Evolutionary conservation across 1,140 invertebrate species (phyloP).

Genomic region (Oryctes rhinoceros): DNA sequence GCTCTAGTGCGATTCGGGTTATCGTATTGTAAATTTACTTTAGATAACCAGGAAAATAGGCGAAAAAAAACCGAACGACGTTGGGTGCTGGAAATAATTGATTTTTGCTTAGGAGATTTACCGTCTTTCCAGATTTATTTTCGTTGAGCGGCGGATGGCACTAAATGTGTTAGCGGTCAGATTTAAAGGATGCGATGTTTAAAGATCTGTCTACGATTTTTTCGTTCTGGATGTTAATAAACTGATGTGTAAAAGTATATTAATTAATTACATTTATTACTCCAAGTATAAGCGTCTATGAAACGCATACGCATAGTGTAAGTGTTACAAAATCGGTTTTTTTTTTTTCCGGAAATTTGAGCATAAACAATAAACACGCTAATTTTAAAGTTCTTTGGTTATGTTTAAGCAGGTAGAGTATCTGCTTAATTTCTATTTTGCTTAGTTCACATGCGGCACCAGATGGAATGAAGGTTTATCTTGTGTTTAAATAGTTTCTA

Average conservation of each 20-base stretch:
- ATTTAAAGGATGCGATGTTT: background rate
- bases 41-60: background rate
- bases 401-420: background rate
- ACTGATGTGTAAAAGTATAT: background rate
- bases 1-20: conserved; percentile 5
- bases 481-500: background rate
- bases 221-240: background rate
- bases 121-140: background rate
- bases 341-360: background rate
- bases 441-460: background rate
- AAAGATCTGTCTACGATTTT: background rate
- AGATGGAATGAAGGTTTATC: background rate
- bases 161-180: background rate
- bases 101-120: background rate
- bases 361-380: background rate
- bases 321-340: background rate
- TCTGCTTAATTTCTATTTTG: background rate
- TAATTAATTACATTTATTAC: background rate
- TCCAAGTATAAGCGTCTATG: background rate
- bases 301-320: background rate
- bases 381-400: background rate
- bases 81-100: background rate
- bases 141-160: background rate
- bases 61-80: background rate
- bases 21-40: conserved; percentile 1